Base-by-base conservation (phyloP, 1,140 invertebrate species). In the Platyscapa corneri region DNA sequence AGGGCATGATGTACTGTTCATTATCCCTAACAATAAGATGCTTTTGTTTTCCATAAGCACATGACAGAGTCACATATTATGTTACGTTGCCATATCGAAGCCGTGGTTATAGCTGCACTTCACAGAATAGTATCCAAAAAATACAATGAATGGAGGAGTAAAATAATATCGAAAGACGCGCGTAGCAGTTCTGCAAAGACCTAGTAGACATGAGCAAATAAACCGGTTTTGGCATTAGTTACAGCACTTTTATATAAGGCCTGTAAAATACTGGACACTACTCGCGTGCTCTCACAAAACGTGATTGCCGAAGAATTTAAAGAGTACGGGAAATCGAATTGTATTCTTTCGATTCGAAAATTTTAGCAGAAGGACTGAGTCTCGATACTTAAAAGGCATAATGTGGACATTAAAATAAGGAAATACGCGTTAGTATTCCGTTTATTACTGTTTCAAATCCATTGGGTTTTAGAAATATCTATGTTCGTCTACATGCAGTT, bases 211-310 rank as follows among this genome's bases (percentile, higher is more conserved):
- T 37, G n/a, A 37, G 72, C 12, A 78, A 76, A 78, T 49, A 79
- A 89, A 89, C 87, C 87, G 87, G 87, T 89, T 89, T 75, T 84
- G 87, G 79, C 76, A 87, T 87, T 88, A 88, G 86, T 88, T 89
- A 87, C 87, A 84, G 82, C 86, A 84, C 86, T 75, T 82, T 89
- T 89, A 88, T 87, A 88, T 89, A 88, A 89, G 85, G 80, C 78
- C 78, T 87, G 83, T 65, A 87, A 84, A 88, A 77, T 65, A 67
- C 67, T 76, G 70, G 76, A 83, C 65, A 39, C 67, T 46, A 46
- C 46, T 67, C 74, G 46, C 75, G 37, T 10, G 14, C 16, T 56
- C 30, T 46, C n/a, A 34, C 67, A 32, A 37, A 70, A 37, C 67
- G 20, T 18, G 10, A 70, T 10, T 20, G 16, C 34, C 23, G 1